These are phyloP conservation scores for Brenthis daphne DNA, from an alignment of 2,888 invertebrate species.

Conservation along the genomic window DNA sequence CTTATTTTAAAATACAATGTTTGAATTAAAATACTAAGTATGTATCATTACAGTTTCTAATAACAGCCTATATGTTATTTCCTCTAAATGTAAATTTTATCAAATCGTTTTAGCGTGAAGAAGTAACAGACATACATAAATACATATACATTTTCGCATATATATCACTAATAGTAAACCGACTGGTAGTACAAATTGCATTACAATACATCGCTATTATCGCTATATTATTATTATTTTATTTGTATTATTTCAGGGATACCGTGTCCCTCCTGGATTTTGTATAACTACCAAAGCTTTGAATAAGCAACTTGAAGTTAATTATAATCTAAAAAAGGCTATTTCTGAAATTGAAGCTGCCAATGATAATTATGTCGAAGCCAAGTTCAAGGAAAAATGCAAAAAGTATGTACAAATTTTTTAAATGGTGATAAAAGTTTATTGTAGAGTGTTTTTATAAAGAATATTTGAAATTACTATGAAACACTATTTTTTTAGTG, in stretches of 20 bases:
- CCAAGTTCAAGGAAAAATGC: conserved; percentile 78
- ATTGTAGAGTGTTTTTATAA: neutral
- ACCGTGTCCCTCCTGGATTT: conserved; percentile 86
- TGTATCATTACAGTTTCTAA: too few relatives aligned
- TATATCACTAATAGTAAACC: too few relatives aligned
- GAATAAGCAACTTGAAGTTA: conserved; percentile 78
- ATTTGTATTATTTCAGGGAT: conserved; percentile 60
- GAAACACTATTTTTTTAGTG: conserved; percentile 54
- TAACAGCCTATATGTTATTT: too few relatives aligned
- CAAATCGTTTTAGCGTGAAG: too few relatives aligned
- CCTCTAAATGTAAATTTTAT: too few relatives aligned
- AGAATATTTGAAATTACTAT: neutral
- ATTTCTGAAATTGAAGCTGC: conserved; percentile 78
- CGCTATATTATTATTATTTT: too few relatives aligned
- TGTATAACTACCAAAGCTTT: conserved; percentile 85
- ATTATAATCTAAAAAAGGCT: conserved; percentile 67
- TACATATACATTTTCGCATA: too few relatives aligned
- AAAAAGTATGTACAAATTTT: conserved; percentile 51
- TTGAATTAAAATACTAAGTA: too few relatives aligned
- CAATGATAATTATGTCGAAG: conserved; percentile 72
- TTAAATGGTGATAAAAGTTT: neutral
- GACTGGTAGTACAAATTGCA: too few relatives aligned
- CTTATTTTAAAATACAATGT: neutral
- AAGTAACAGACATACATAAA: too few relatives aligned
- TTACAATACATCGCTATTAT: too few relatives aligned